phyloP scores from a whole-genome alignment of 1,140 invertebrate genomes.

The Dendrolimus kikuchii region DNA sequence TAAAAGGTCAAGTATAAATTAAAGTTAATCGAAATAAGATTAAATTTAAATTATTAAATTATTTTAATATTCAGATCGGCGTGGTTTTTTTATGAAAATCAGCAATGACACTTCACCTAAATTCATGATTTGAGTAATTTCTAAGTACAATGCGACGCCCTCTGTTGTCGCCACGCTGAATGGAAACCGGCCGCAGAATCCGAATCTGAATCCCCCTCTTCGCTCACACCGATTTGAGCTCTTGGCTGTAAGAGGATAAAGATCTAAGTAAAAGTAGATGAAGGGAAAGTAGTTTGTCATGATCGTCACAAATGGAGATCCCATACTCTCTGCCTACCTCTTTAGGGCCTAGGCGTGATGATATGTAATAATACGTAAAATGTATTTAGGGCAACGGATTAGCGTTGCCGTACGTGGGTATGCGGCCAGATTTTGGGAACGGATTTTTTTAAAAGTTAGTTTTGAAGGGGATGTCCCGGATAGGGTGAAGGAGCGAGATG shows the following conservation, averaged over 20 bases:
- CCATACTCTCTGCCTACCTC: too few species aligned
- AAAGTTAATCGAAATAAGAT: not conserved
- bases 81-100: not conserved
- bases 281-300: too few species aligned
- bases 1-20: not conserved
- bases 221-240: conserved; percentile 43
- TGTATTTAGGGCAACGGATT: too few species aligned
- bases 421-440: too few species aligned
- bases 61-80: not conserved
- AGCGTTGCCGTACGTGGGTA: too few species aligned
- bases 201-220: conserved; percentile 51
- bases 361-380: too few species aligned
- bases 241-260: conserved; percentile 34
- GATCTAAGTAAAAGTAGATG: not conserved
- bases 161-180: conserved; percentile 48
- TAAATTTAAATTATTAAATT: not conserved
- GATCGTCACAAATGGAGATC: too few species aligned
- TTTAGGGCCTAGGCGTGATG: too few species aligned
- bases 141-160: conserved; percentile 38
- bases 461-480: too few species aligned
- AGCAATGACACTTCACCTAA: not conserved
- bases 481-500: too few species aligned
- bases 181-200: conserved; percentile 58
- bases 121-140: not conserved
- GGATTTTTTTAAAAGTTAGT: too few species aligned